Evolutionary conservation across 2,888 invertebrate species (phyloP).

Genomic region (Eilema sororculum): DNA sequence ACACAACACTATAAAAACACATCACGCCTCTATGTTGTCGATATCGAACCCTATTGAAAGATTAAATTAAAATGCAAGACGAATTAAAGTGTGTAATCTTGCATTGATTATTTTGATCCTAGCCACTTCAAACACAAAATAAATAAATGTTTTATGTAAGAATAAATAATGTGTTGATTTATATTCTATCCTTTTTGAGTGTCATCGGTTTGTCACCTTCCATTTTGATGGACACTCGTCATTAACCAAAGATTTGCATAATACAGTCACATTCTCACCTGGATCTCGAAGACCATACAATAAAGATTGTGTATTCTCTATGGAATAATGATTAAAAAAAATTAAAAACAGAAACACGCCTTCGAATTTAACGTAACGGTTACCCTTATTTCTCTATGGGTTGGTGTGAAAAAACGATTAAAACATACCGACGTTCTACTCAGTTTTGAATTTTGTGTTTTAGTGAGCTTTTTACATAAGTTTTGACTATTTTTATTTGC

Average conservation of each 20-base stretch:
- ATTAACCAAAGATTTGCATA: slow-evolving; percentile 68
- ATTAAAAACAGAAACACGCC: slow-evolving; percentile 5
- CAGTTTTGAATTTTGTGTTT: not conserved
- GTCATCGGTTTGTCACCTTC: slow-evolving; percentile 51
- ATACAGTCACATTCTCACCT: slow-evolving; percentile 61
- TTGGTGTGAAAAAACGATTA: not conserved
- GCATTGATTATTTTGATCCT: slow-evolving; percentile 75
- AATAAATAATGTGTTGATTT: slow-evolving; percentile 73
- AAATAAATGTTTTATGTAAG: slow-evolving; percentile 54
- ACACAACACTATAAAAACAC: not conserved
- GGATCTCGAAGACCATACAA: slow-evolving; percentile 14
- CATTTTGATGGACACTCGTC: slow-evolving; percentile 45
- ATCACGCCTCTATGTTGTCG: slow-evolving; percentile 47
- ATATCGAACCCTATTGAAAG: slow-evolving; percentile 55
- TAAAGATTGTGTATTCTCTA: not conserved
- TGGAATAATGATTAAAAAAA: slow-evolving; percentile 8
- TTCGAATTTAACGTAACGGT: slow-evolving; percentile 2
- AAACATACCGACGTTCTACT: not conserved
- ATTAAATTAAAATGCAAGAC: slow-evolving; percentile 66
- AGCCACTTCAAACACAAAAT: slow-evolving; percentile 56
- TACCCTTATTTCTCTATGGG: not conserved
- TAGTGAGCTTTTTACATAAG: not conserved
- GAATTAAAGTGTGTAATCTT: slow-evolving; percentile 77
- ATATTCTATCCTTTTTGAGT: slow-evolving; percentile 59
- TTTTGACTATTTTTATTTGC: not conserved